A percentile compares a stretch with the other conserved stretches of the same genome.
These are phyloP conservation scores for Ciconia boyciana DNA, from an alignment of 2,113 vertebrate species.

Conservation along the genomic window DNA sequence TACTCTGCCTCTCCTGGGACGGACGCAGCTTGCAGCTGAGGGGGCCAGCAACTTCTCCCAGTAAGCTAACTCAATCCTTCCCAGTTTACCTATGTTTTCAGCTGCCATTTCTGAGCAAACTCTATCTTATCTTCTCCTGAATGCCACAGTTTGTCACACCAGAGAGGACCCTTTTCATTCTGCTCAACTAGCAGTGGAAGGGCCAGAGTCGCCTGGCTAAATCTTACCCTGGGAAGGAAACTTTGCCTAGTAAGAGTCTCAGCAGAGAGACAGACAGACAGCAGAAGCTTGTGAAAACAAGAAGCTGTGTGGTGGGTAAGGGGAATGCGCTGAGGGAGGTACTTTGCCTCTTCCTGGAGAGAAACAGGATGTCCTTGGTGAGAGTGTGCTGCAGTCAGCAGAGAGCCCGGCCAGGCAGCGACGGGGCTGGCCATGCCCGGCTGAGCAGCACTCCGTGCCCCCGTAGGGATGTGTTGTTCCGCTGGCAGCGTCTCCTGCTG, in stretches of 20 bases:
- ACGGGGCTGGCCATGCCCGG: conserved; percentile 13
- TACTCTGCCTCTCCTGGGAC: background rate
- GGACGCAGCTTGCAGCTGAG: fast-evolving
- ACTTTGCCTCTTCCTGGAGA: background rate
- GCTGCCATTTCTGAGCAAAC: background rate
- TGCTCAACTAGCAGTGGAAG: background rate
- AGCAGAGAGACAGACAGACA: background rate
- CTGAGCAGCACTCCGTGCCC: conserved; percentile 36
- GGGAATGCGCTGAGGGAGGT: background rate
- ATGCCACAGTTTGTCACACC: background rate
- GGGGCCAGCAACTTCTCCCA: background rate
- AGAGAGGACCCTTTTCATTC: background rate
- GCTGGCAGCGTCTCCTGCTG: conserved; percentile 50
- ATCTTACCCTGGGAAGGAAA: background rate
- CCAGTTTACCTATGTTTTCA: background rate
- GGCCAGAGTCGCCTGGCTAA: background rate
- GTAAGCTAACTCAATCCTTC: background rate
- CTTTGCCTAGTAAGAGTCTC: background rate
- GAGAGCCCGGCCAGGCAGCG: conserved; percentile 10
- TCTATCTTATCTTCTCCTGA: background rate
- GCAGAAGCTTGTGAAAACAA: background rate
- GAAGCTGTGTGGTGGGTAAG: background rate
- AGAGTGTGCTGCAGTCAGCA: conserved; percentile 35
- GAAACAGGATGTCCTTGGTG: conserved; percentile 40
- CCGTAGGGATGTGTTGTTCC: conserved; percentile 42